These are phyloP conservation scores for Delia radicum DNA, from an alignment of 1,140 invertebrate genomes.

Conservation along the genomic window DNA sequence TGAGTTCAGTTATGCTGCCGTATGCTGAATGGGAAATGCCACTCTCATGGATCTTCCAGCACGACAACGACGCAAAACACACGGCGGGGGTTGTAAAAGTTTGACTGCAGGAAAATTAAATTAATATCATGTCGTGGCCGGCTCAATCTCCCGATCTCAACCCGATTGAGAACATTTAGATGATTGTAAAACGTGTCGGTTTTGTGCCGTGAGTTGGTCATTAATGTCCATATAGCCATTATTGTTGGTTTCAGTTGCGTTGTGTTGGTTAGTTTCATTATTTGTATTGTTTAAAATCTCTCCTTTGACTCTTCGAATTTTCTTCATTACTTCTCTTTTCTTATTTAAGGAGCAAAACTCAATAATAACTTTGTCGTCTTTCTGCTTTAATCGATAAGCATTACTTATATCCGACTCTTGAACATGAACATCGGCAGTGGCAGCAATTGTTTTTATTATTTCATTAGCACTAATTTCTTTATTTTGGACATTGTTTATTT, in stretches of 20 bases:
- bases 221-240: neutral
- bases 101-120: too few relatives aligned
- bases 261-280: too few relatives aligned
- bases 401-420: neutral
- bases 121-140: too few relatives aligned
- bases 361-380: neutral
- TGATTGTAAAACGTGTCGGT: too few relatives aligned
- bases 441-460: neutral
- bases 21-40: too few relatives aligned
- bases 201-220: neutral
- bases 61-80: too few relatives aligned
- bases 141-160: too few relatives aligned
- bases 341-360: neutral
- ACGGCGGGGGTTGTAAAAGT: too few relatives aligned
- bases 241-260: too few relatives aligned
- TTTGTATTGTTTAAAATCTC: neutral
- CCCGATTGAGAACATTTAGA: too few relatives aligned
- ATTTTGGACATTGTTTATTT: neutral
- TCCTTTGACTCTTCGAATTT: neutral
- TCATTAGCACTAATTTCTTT: neutral
- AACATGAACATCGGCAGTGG: neutral
- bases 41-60: too few relatives aligned
- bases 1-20: too few relatives aligned
- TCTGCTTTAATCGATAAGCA: neutral
- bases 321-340: neutral